phyloP scores from a whole-genome alignment of 2,797 vertebrate genomes.

The Sebastes ruberrimus region DNA sequence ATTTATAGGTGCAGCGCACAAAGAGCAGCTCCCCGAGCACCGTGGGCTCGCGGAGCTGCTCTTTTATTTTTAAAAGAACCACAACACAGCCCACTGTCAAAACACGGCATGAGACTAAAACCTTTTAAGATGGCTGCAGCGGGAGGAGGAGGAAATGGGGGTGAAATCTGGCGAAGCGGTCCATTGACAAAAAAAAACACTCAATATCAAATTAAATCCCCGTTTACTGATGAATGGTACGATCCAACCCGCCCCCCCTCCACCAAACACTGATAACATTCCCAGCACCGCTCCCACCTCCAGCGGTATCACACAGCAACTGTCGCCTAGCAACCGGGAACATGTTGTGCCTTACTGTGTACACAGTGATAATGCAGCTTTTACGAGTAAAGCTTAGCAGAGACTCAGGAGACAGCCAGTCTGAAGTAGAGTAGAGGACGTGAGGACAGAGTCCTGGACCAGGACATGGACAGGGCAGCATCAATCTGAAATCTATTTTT shows the following conservation, averaged over 20 bases:
- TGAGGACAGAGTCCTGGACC: neutral
- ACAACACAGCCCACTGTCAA: neutral
- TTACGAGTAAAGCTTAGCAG: constrained; percentile 22
- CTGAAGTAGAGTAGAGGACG: neutral
- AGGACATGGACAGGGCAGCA: neutral
- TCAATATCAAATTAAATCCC: constrained; percentile 5
- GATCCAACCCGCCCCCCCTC: neutral
- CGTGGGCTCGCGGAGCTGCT: constrained; percentile 12
- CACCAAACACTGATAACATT: constrained; percentile 14
- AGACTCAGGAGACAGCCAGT: neutral
- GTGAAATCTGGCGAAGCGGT: neutral
- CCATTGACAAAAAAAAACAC: constrained; percentile 38
- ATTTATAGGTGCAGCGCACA: constrained; percentile 50
- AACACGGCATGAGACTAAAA: neutral
- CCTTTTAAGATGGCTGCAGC: constrained; percentile 32
- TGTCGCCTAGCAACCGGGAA: constrained; percentile 87
- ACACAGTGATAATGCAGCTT: constrained; percentile 61
- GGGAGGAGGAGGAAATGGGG: neutral
- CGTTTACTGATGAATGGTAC: constrained; percentile 34
- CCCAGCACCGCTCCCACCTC: constrained; percentile 57
- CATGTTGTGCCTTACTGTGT: constrained; percentile 70
- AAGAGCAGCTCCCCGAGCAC: constrained; percentile 43
- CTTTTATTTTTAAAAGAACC: constrained; percentile 35
- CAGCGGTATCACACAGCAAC: constrained; percentile 84
- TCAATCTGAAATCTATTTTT: neutral